Conservation (phyloP, 2,113 vertebrate species). For the Corvus cornix region DNA sequence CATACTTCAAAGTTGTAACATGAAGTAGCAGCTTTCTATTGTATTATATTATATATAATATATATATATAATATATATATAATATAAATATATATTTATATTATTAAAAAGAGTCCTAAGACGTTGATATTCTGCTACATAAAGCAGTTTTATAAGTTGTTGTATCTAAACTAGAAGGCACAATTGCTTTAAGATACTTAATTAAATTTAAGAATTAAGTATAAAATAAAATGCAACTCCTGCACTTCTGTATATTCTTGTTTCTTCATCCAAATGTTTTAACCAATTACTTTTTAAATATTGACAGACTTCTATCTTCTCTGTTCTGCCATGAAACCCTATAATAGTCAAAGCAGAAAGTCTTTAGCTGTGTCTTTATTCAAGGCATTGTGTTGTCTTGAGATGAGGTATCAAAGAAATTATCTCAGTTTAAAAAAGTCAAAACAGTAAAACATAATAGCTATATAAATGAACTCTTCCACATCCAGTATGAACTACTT, state of each 20-base stretch:
- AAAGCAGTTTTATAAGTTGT: background rate
- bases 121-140: background rate
- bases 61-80: no score
- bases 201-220: background rate
- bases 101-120: background rate
- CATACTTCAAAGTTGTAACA: background rate
- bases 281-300: background rate
- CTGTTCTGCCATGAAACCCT: background rate
- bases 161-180: background rate
- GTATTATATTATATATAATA: background rate
- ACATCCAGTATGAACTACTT: background rate
- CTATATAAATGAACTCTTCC: background rate
- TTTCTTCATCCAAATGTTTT: background rate
- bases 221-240: background rate
- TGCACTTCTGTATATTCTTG: background rate
- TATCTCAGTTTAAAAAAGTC: background rate
- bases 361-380: background rate
- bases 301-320: background rate
- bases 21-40: background rate
- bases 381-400: background rate
- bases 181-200: background rate
- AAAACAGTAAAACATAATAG: background rate
- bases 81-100: no score
- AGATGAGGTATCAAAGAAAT: background rate
- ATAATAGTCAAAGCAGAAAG: background rate